Percentiles rank a stretch among this genome's conserved stretches.
Conservation (phyloP, 2,113 vertebrate genomes). For the Ptilorrhoa leucosticta region DNA sequence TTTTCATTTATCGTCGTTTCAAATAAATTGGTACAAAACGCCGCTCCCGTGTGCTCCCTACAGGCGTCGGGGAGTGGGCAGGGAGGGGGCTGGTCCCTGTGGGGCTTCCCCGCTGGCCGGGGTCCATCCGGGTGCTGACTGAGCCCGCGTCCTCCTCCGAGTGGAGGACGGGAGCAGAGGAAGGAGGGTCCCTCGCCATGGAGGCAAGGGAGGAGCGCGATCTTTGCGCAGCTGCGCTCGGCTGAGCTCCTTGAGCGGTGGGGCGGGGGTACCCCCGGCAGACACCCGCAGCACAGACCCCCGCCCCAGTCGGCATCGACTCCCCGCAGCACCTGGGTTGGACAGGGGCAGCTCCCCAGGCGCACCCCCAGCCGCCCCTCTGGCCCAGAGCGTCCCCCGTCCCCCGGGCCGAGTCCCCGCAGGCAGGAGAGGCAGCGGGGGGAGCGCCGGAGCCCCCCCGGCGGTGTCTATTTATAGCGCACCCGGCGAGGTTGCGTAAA, state of each 20-base stretch:
- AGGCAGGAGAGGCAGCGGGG: not conserved
- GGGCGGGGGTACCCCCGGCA: too few relatives aligned
- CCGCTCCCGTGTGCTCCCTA: not conserved
- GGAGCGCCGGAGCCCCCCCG: not conserved
- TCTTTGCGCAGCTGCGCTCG: not conserved
- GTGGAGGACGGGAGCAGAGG: too few relatives aligned
- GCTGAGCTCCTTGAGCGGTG: not conserved
- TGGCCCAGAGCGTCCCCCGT: not conserved
- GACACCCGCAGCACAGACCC: not conserved
- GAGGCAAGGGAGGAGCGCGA: not conserved
- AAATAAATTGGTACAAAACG: slow-evolving; percentile 37
- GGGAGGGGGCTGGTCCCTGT: too few relatives aligned
- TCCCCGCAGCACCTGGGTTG: accelerated
- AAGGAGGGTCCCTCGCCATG: not conserved
- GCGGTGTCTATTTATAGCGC: slow-evolving; percentile 17
- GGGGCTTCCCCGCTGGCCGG: too few relatives aligned
- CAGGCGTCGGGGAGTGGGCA: not conserved
- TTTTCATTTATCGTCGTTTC: slow-evolving; percentile 16
- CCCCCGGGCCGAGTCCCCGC: not conserved
- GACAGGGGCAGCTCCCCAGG: not conserved
- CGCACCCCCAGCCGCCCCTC: accelerated
- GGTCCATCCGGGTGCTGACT: not conserved
- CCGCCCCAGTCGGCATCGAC: accelerated
- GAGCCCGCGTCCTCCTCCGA: not conserved
- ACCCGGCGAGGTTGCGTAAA: slow-evolving; percentile 10